These are phyloP conservation scores for Aix galericulata DNA, from an alignment of 2,113 vertebrate species.

Conservation along the genomic window DNA sequence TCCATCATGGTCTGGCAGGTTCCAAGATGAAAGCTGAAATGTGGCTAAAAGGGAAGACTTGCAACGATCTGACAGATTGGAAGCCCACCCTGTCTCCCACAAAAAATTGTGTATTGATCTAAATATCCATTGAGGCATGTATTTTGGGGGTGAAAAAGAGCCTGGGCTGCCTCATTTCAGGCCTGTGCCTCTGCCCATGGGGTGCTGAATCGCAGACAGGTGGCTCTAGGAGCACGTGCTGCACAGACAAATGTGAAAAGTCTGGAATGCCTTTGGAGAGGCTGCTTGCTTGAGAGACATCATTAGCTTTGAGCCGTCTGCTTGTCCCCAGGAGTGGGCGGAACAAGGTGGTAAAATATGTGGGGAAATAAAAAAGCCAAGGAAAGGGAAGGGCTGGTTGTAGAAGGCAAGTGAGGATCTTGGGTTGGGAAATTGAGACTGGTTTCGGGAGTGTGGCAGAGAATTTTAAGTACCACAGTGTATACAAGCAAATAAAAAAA, in stretches of 20 bases:
- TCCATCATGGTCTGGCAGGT: background rate
- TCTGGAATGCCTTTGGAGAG: background rate
- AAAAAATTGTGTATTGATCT: background rate
- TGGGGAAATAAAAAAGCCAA: conserved; percentile 44
- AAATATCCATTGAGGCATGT: background rate
- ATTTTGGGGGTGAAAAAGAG: background rate
- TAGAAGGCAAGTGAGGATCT: conserved; percentile 1
- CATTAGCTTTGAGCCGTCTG: background rate
- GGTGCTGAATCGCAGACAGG: background rate
- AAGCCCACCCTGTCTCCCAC: background rate
- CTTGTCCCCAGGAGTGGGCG: conserved; percentile 33
- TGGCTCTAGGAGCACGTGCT: background rate
- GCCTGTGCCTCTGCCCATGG: background rate
- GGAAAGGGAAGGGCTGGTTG: background rate
- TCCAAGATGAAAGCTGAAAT: background rate
- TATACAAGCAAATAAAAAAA: background rate
- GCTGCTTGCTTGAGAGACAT: background rate
- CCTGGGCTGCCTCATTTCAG: background rate
- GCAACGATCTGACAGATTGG: background rate
- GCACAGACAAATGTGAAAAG: background rate
- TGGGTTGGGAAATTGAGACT: conserved; percentile 10
- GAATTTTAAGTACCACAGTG: conserved; percentile 14
- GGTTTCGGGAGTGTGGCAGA: background rate
- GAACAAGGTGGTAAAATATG: conserved; percentile 43
- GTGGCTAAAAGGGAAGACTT: background rate